These are phyloP conservation scores for Listronotus bonariensis DNA, from an alignment of 1,140 invertebrate genomes.

Conservation along the genomic window DNA sequence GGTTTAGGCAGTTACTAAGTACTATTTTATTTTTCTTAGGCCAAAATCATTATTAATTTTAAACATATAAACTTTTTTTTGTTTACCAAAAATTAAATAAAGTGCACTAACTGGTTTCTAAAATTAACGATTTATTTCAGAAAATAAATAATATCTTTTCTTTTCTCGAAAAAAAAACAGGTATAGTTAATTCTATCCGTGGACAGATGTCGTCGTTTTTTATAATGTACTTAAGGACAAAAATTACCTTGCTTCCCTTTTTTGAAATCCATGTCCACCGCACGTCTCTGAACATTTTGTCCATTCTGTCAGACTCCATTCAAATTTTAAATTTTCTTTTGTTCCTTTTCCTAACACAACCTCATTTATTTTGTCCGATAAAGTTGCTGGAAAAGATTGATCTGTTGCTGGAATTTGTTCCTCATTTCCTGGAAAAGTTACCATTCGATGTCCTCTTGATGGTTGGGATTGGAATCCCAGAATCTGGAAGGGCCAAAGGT, in stretches of 20 bases:
- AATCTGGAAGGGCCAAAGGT: constrained; percentile 73
- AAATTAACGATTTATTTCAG: too few relatives aligned
- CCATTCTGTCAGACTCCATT: constrained; percentile 83
- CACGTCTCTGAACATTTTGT: constrained; percentile 85
- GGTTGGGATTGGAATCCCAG: constrained; percentile 58
- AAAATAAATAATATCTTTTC: too few relatives aligned
- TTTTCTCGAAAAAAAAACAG: too few relatives aligned
- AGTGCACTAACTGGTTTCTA: too few relatives aligned
- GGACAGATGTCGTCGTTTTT: too few relatives aligned
- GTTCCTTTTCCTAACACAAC: constrained; percentile 57
- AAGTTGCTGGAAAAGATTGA: constrained; percentile 8
- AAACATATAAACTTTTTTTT: too few relatives aligned
- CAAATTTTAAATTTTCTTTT: constrained; percentile 66
- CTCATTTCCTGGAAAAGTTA: constrained; percentile 47
- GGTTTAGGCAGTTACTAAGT: too few relatives aligned
- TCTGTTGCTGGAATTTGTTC: constrained; percentile 22
- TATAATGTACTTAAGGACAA: too few relatives aligned
- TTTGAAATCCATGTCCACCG: constrained; percentile 75
- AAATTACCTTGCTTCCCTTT: constrained; percentile 60
- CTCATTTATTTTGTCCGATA: constrained; percentile 41
- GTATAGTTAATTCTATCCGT: too few relatives aligned
- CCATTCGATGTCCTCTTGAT: constrained; percentile 63
- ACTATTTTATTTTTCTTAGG: too few relatives aligned
- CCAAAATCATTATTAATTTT: too few relatives aligned
- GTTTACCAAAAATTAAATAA: too few relatives aligned